phyloP scores from a whole-genome alignment of 2,797 vertebrate genomes.

The Enteromius treurensis region DNA sequence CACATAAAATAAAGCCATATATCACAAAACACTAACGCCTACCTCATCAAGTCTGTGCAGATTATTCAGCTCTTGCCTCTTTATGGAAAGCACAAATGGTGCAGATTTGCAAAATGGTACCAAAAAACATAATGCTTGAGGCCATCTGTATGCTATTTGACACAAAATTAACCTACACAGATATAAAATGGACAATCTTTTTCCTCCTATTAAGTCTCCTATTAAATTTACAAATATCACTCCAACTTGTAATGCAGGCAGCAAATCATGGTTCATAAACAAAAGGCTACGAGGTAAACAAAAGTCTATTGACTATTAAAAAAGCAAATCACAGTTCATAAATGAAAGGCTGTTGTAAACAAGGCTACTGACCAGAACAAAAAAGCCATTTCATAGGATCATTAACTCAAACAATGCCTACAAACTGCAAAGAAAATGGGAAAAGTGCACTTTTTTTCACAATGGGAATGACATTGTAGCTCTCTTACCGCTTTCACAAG shows the following conservation, averaged over 20 bases:
- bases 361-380: neutral
- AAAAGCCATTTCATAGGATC: neutral
- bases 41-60: neutral
- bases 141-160: neutral
- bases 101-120: neutral
- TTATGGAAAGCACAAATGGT: neutral
- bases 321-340: neutral
- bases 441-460: neutral
- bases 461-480: neutral
- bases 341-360: neutral
- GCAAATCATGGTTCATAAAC: neutral
- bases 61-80: conserved; percentile 2
- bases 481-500: conserved; percentile 69
- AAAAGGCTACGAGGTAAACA: neutral
- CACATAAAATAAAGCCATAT: conserved; percentile 23
- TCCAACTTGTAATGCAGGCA: too few species aligned
- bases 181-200: neutral
- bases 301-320: neutral
- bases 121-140: conserved; percentile 10
- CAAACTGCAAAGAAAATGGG: neutral
- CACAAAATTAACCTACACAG: neutral
- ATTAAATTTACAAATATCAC: neutral
- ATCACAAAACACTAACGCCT: conserved; percentile 11
- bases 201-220: neutral
- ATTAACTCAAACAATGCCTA: neutral